Evolutionary conservation across 2,113 vertebrate species (phyloP), one percentile per base, ranked within the genome.

Genomic region (Phyllostomus discolor): DNA sequence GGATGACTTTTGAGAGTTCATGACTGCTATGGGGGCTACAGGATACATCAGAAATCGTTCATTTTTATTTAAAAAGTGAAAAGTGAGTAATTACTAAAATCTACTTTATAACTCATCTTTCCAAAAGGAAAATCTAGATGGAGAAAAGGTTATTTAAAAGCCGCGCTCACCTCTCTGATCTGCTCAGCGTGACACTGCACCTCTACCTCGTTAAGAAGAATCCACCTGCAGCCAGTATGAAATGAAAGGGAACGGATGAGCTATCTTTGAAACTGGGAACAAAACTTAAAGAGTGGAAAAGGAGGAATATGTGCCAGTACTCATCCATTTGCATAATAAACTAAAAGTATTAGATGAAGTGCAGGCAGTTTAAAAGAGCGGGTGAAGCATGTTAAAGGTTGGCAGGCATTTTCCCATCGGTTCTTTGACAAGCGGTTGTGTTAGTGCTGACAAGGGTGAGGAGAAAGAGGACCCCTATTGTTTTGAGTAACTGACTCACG

Each of bases 131-230:
- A 59, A 67, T 17, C 8, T 59, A n/a, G 10, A 41, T 26, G 4
- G n/a, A 67, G 82, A 31, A 85, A 90, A 84, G 14, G 52, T 94
- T 86, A 83, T 95, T 93, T 90, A 69, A 96, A 78, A 92, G 43
- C 31, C 66, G 0, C 64, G 12, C 33, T 88, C 26, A 54, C 7
- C 70, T 10, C 24, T 90, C 64, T 22, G 43, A 46, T 94, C 69
- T 59, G 84, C 88, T 87, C 35, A 24, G 20, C 67, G 33, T 87
- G 79, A 80, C 50, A 48, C 5, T 35, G 28, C 0, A 73, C 5
- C 1, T 50, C 20, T 84, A 59, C 5, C 33, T 97, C 8, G 1
- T 84, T 91, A 94, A 64, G 66, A 87, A 62, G 67, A 90, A 79
- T 33, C n/a, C 28, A 87, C 41, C 26, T 59, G 41, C 70, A 59